A percentile compares a stretch with the other conserved stretches of the same genome.
phyloP scores from a whole-genome alignment of 2,888 invertebrate genomes.

The Mimas tiliae region DNA sequence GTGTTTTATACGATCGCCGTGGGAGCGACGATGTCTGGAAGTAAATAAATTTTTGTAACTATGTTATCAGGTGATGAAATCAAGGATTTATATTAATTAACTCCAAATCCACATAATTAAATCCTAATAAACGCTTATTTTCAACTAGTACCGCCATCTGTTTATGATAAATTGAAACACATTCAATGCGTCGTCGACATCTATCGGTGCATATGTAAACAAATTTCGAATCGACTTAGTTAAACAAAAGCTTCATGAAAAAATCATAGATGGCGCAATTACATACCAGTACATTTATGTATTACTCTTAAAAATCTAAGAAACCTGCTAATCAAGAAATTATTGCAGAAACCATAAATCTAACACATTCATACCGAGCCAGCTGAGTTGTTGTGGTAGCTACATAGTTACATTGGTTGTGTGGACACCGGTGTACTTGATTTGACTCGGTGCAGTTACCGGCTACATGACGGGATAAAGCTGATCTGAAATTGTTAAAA shows the following conservation, averaged over 20 bases:
- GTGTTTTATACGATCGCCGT: conserved; percentile 77
- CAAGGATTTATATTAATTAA: no score
- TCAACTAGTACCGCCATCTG: conserved; percentile 41
- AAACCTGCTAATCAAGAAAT: conserved; percentile 5
- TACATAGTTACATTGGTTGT: conserved; percentile 61
- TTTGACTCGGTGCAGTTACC: conserved; percentile 35
- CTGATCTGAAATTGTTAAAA: conserved; percentile 46
- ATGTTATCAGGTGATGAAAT: not conserved
- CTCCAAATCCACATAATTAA: no score
- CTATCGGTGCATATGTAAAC: conserved; percentile 31
- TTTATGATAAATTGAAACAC: no score
- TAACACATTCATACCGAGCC: conserved; percentile 51
- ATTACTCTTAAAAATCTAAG: no score
- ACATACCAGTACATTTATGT: not conserved
- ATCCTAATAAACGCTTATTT: not conserved
- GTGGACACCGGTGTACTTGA: conserved; percentile 53
- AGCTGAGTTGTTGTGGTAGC: conserved; percentile 60
- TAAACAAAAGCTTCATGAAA: not conserved
- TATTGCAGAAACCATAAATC: not conserved
- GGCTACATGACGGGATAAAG: conserved; percentile 49
- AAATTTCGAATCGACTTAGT: not conserved
- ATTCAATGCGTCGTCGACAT: conserved; percentile 36
- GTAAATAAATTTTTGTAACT: not conserved
- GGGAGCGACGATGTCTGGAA: conserved; percentile 86
- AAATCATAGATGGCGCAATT: conserved; percentile 41